A percentile compares a stretch with the other conserved stretches of the same genome.
These are phyloP conservation scores for Herpetotheres cachinnans DNA, from an alignment of 2,113 vertebrate genomes.

Conservation along the genomic window DNA sequence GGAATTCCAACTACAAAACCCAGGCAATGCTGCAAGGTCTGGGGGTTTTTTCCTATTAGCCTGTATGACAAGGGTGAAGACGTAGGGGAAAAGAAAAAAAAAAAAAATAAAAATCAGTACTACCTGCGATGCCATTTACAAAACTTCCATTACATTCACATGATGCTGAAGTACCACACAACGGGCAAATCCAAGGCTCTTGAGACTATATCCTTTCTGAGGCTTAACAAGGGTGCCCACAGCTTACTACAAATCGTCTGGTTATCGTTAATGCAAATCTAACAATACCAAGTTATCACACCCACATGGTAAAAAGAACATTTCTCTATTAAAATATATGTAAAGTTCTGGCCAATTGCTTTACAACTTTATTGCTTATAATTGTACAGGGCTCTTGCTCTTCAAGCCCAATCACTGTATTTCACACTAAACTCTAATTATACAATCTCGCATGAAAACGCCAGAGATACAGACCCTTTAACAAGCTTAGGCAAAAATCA, in stretches of 20 bases:
- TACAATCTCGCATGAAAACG: background rate
- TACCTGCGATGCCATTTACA: background rate
- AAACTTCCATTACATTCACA: too few species aligned
- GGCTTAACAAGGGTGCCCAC: background rate
- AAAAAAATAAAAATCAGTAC: background rate
- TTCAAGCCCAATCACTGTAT: background rate
- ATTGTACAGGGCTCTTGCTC: background rate
- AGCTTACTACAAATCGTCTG: background rate
- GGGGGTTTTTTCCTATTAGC: background rate
- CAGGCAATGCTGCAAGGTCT: background rate
- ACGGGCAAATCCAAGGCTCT: background rate
- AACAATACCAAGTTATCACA: background rate
- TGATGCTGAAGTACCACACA: background rate
- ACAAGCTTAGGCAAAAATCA: slow-evolving; percentile 32
- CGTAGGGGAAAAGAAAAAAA: background rate
- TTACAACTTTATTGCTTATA: background rate
- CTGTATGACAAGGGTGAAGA: background rate
- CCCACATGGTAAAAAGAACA: background rate
- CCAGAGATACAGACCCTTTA: background rate
- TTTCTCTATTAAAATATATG: background rate
- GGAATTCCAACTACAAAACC: background rate
- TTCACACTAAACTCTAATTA: slow-evolving; percentile 21
- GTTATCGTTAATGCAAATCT: background rate
- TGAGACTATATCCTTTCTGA: background rate
- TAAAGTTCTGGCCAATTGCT: background rate